These are phyloP conservation scores for Beris chalybata DNA, from an alignment of 2,888 invertebrate species.

Conservation along the genomic window DNA sequence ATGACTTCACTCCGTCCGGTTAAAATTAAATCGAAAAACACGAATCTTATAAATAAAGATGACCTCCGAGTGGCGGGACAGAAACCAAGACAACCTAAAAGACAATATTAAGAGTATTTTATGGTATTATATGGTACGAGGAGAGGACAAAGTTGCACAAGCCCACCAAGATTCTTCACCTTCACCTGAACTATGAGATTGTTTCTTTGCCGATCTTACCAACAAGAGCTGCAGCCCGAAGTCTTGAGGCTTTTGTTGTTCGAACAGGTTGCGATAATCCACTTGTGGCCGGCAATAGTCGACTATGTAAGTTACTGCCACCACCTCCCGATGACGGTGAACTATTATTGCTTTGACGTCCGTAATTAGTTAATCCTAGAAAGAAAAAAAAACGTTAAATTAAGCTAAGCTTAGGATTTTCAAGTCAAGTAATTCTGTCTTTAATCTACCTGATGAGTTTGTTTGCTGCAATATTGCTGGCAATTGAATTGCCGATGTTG, in stretches of 20 bases:
- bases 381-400: neutral
- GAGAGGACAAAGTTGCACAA: too few species aligned
- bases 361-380: constrained; percentile 11
- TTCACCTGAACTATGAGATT: neutral
- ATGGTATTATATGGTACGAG: too few species aligned
- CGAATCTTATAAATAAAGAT: too few species aligned
- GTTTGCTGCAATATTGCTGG: constrained; percentile 21
- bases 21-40: too few species aligned
- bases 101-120: too few species aligned
- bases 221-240: constrained; percentile 65
- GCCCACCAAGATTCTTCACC: neutral
- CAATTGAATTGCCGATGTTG: constrained; percentile 36
- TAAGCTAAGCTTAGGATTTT: neutral
- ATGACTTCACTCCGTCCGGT: too few species aligned
- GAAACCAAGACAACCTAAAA: neutral
- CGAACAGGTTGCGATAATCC: constrained; percentile 56
- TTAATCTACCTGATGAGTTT: too few species aligned
- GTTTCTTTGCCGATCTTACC: constrained; percentile 46
- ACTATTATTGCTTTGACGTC: constrained; percentile 12
- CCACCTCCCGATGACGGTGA: constrained; percentile 16
- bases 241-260: constrained; percentile 71
- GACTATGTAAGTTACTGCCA: constrained; percentile 8
- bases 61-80: neutral
- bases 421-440: too few species aligned
- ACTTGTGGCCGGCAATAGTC: constrained; percentile 12